Base-by-base conservation (phyloP, 2,797 vertebrate genomes). In the Dermochelys coriacea region DNA sequence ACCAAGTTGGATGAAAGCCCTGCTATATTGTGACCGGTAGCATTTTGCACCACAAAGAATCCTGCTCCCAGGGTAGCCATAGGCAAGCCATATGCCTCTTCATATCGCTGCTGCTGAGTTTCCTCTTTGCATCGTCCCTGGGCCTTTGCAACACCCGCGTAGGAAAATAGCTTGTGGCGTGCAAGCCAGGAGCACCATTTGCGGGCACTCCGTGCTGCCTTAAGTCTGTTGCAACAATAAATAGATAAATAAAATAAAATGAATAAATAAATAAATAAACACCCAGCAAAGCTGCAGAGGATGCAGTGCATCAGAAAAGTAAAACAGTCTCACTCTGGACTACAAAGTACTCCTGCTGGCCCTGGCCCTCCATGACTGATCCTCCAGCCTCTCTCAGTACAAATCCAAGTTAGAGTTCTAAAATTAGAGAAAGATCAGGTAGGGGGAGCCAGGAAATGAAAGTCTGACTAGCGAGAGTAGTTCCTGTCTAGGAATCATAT, bases 361-460 rank as follows among this genome's bases (percentile, higher is more conserved):
- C 75, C 47, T 81, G 86, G 79, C 86, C 95, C 95, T 97, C 93
- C 95, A 59, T 86, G 86, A 95, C 83, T 23, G 86, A 85, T 80
- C 86, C 79, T 78, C 80, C 79, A 71, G 75, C 74, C 93, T 95
- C 94, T 85, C 82, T 64, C 50, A 57, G 82, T 51, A 82, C 10
- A 93, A 87, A 93, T 50, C 80, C 88, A 86, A n/a, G 87, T 78
- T 89, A 50, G 80, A 84, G 68, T 75, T 77, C 94, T 96, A 95
- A 97, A 97, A 91, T 94, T 95, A 97, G 86, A 87, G 5, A 50
- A 77, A 45, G 71, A 95, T 52, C 41, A 25, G 12, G 47, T 61
- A 3, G 71, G 21, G 5, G 80, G 37, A 91, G 89, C 91, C 94
- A 95, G 94, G 41, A 91, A 90, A 87, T 91, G 34, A 82, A 95